These are phyloP conservation scores for Cranoglanis bouderius DNA, from an alignment of 2,113 vertebrate genomes.

Conservation along the genomic window DNA sequence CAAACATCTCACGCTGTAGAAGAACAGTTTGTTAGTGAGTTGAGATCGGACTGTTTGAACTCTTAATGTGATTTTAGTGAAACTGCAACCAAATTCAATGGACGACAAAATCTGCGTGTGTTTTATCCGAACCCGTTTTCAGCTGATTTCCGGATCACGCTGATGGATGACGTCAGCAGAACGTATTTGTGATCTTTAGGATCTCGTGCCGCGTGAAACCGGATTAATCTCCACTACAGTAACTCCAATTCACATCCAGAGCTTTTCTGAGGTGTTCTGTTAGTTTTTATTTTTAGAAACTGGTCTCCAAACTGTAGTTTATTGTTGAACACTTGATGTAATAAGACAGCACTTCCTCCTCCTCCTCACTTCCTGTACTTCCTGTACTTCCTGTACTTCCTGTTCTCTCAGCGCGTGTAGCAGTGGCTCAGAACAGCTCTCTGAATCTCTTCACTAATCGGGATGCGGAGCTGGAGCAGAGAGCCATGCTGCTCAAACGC, in stretches of 20 bases:
- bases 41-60: too few relatives aligned
- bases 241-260: background rate
- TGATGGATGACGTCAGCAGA: too few relatives aligned
- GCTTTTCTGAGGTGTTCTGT: background rate
- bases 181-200: background rate
- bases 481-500: slow-evolving; percentile 96
- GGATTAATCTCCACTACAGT: background rate
- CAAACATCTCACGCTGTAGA: background rate
- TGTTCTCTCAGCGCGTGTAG: slow-evolving; percentile 83
- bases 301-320: background rate
- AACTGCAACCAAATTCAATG: too few relatives aligned
- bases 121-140: too few relatives aligned
- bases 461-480: slow-evolving; percentile 94
- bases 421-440: slow-evolving; percentile 97
- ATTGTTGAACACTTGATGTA: background rate
- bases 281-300: background rate
- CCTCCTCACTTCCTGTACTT: background rate
- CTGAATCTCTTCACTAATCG: slow-evolving; percentile 95
- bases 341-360: background rate
- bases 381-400: background rate
- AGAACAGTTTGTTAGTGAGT: too few relatives aligned
- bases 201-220: background rate
- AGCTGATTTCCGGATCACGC: too few relatives aligned
- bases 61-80: too few relatives aligned
- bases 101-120: too few relatives aligned